A percentile compares a stretch with the other conserved stretches of the same genome.
Evolutionary conservation across 2,113 vertebrate genomes (phyloP).

Genomic region (Scytalopus superciliaris): DNA sequence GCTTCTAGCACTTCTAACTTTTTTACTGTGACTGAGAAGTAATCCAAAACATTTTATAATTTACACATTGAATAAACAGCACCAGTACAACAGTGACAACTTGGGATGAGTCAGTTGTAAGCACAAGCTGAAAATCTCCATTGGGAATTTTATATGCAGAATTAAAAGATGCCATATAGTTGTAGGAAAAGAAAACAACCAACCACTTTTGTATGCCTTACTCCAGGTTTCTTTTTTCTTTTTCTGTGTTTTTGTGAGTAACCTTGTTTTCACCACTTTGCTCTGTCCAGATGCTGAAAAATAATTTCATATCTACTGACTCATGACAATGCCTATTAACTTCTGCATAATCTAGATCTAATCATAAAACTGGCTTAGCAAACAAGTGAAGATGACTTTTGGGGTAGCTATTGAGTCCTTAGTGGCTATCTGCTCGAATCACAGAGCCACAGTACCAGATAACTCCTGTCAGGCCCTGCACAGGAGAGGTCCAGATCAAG

Average conservation of each 20-base stretch:
- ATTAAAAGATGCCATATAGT: not conserved
- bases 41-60: not conserved
- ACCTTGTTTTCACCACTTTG: not conserved
- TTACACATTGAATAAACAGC: not conserved
- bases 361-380: not conserved
- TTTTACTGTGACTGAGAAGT: not conserved
- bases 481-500: not conserved
- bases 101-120: not conserved
- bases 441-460: not conserved
- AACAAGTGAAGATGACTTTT: not conserved
- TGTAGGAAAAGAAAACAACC: not conserved
- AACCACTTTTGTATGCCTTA: not conserved
- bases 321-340: constrained; percentile 2
- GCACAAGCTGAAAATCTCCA: not conserved
- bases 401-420: not conserved
- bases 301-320: constrained; percentile 6
- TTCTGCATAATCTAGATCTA: not conserved
- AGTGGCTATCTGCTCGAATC: not conserved
- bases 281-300: not conserved
- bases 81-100: not conserved
- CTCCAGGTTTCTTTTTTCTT: not conserved
- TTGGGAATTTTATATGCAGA: not conserved
- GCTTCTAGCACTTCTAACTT: not conserved
- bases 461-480: not conserved
- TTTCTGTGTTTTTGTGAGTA: not conserved